Conservation (phyloP, 2,888 invertebrate species). For the Drosophila hamatofila region DNA sequence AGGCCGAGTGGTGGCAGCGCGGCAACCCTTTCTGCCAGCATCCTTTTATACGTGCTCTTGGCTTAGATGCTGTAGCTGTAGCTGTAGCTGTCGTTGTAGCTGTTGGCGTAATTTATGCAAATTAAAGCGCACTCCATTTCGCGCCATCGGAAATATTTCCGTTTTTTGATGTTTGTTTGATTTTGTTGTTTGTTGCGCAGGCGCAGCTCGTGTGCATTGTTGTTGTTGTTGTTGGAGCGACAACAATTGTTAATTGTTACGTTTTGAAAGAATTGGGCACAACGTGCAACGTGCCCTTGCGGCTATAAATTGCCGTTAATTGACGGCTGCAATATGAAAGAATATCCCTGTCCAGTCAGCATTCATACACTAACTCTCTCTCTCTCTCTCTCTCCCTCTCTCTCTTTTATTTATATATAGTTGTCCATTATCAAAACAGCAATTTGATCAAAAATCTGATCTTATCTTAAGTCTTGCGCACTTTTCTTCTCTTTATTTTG, state of each 20-base stretch:
- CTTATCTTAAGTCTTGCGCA: slow-evolving; percentile 23
- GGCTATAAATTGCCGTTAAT: slow-evolving; percentile 67
- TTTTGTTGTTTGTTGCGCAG: slow-evolving; percentile 71
- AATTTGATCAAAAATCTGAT: slow-evolving; percentile 1
- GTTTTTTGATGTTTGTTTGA: slow-evolving; percentile 62
- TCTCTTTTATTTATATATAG: no score
- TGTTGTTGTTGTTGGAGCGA: slow-evolving; percentile 44
- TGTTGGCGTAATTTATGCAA: slow-evolving; percentile 72
- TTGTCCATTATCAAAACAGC: not conserved
- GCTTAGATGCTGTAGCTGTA: slow-evolving; percentile 20
- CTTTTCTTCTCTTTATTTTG: slow-evolving; percentile 1
- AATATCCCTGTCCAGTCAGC: slow-evolving; percentile 1
- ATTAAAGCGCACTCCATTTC: slow-evolving; percentile 80
- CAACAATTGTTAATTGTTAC: slow-evolving; percentile 81
- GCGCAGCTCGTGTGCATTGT: slow-evolving; percentile 56
- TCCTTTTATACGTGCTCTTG: slow-evolving; percentile 28
- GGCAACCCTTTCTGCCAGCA: slow-evolving; percentile 55
- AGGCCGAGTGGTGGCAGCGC: slow-evolving; percentile 35
- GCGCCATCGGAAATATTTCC: slow-evolving; percentile 68
- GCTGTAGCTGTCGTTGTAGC: slow-evolving; percentile 17
- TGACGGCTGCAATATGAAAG: slow-evolving; percentile 51
- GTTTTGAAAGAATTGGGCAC: slow-evolving; percentile 32
- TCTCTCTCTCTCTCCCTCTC: not conserved
- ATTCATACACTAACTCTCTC: not conserved
- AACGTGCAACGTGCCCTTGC: slow-evolving; percentile 48